Percentiles rank a stretch among this genome's conserved stretches.
Conservation (phyloP, 2,888 invertebrate species). For the Trichopria drosophilae region DNA sequence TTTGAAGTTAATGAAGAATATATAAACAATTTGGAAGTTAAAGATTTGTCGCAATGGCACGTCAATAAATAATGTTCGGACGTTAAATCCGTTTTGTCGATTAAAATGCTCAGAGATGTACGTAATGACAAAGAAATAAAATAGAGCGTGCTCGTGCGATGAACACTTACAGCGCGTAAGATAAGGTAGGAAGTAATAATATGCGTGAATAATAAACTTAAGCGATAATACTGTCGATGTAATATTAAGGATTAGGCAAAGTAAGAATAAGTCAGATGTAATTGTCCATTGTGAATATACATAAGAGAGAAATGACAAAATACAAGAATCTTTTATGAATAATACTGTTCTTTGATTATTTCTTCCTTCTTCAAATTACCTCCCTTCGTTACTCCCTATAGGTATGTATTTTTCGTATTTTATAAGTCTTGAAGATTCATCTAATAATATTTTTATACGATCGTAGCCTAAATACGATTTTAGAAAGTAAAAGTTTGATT, state of each 20-base stretch:
- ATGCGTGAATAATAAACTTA: constrained; percentile 49
- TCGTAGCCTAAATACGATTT: no score
- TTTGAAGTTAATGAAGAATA: constrained; percentile 36
- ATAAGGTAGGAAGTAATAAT: constrained; percentile 49
- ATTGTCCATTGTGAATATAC: constrained; percentile 58
- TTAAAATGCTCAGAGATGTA: constrained; percentile 26
- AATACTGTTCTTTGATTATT: constrained; percentile 30
- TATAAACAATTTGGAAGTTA: constrained; percentile 30
- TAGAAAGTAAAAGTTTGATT: no score
- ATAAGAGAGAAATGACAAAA: constrained; percentile 55
- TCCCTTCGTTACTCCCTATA: neutral
- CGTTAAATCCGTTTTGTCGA: constrained; percentile 27
- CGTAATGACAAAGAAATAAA: constrained; percentile 30
- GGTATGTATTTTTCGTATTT: neutral
- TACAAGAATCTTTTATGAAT: constrained; percentile 58
- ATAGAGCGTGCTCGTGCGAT: constrained; percentile 46
- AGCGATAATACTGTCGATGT: constrained; percentile 48
- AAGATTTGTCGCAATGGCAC: constrained; percentile 31
- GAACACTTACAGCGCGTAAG: constrained; percentile 49
- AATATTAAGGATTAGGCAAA: constrained; percentile 36
- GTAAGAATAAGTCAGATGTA: constrained; percentile 55
- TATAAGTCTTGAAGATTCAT: neutral
- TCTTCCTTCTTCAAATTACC: constrained; percentile 2
- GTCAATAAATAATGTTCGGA: constrained; percentile 34
- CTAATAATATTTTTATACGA: no score